Base-by-base conservation (phyloP, 2,797 vertebrate species). In the Sebastes ruberrimus region DNA sequence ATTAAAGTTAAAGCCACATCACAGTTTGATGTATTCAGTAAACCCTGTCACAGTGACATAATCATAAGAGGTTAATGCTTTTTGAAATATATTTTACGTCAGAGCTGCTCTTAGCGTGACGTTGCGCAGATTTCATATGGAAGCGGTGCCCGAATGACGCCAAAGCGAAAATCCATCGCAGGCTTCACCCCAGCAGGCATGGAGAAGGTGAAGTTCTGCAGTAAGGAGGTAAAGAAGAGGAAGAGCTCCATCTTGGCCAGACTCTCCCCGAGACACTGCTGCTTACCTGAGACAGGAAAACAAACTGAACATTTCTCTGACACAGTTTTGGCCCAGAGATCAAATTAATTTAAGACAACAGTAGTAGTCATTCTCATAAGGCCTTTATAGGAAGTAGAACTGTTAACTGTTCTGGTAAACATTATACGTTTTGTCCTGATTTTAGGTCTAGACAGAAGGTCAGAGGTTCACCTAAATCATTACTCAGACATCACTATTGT, bases 151-250 rank as follows among this genome's bases (percentile, higher is more conserved):
- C 96, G 10, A 62, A 95, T 94, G 42, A 95, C 0, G 0, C 95
- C 94, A n/a, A 74, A 10, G 64, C 88, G 52, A 28, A 90, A 89
- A 4, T 93, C 33, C 7, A 92, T n/a, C 52, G 3, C 86, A 13
- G 62, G 85, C 0, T 82, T 82, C 55, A 93, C 88, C 16, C 83
- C 91, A 0, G 57, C 67, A 2, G 95, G 93, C 4, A 89, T 59
- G 32, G 81, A 94, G 92, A 97, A 93, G 63, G 94, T 95, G 88
- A 97, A 97, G 22, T 88, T 95, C 92, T 97, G 96, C 64, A 97
- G 62, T 59, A 97, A 87, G 53, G 91, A 93, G 18, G 88, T 83
- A 78, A 89, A 93, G 72, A 93, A 79, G 57, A 94, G 85, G 71
- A 93, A 96, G 7, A 96, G 86, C 80, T 96, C 95, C 59, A 86